phyloP scores from a whole-genome alignment of 2,797 vertebrate genomes.

The Microcaecilia unicolor region DNA sequence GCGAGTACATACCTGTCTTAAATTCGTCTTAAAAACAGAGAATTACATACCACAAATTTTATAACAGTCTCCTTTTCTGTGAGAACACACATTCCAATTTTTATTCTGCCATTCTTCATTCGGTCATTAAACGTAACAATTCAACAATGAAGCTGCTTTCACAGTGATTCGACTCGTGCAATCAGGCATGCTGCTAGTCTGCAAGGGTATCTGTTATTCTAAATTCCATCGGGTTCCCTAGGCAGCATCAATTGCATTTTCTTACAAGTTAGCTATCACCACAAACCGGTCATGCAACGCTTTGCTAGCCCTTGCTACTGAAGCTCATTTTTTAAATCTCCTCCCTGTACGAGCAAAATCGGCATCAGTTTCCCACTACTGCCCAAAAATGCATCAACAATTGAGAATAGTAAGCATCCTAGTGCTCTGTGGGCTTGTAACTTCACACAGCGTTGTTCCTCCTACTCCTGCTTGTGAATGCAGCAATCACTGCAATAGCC shows the following conservation, averaged over 20 bases:
- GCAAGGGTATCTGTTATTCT: conserved; percentile 41
- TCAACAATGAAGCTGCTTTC: conserved; percentile 54
- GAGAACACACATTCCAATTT: conserved; percentile 30
- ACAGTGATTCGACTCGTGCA: conserved; percentile 60
- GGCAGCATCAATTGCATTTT: conserved; percentile 26
- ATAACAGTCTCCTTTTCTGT: conserved; percentile 24
- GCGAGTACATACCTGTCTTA: conserved; percentile 56
- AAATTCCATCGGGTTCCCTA: conserved; percentile 50
- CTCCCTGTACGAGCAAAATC: conserved; percentile 18
- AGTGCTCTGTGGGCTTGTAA: conserved; percentile 22
- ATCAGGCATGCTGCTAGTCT: conserved; percentile 44
- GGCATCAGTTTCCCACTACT: conserved; percentile 14
- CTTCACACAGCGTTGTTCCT: conserved; percentile 30
- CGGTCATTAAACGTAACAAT: conserved; percentile 38
- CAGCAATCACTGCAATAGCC: conserved; percentile 28
- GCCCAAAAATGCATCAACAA: conserved; percentile 14
- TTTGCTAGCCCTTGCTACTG: conserved; percentile 22
- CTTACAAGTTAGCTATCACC: conserved; percentile 42
- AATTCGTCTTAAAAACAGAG: conserved; percentile 44
- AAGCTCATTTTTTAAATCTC: conserved; percentile 28
- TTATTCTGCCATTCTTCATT: conserved; percentile 28
- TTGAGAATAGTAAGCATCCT: conserved; percentile 11
- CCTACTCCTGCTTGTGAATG: conserved; percentile 28
- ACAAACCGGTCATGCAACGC: conserved; percentile 25
- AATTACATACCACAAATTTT: conserved; percentile 41